Evolutionary conservation across 2,888 invertebrate species (phyloP), one percentile per base, ranked within the genome.

Genomic region (Epinotia ramella): DNA sequence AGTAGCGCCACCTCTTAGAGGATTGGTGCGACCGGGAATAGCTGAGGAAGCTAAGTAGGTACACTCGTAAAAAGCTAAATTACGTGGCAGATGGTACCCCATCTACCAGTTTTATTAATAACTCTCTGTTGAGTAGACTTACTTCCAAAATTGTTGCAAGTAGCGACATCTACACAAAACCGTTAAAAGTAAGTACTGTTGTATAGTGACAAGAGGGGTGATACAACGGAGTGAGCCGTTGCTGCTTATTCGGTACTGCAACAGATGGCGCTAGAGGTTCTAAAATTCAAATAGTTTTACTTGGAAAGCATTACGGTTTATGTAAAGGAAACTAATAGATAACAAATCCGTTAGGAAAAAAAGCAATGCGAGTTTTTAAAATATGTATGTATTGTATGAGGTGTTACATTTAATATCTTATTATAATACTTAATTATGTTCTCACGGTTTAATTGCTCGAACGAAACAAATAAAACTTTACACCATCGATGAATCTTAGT

Each of bases 391-490:
- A 28, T 40, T 69, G 16, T n/a, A 63, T 18, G 7, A 16, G 28
- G 56, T 18, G 66, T 46, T 73, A 12, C 20, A 64, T 49, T 59
- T 33, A 20, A 59, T 46, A 46, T 33, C 40, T 60, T 60, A 65
- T 40, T 18, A 16, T 60, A 53, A 40, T 53, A 44, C 18, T 46
- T 60, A 59, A 62, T 44, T 40, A 60, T 6, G 65, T 75, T 71
- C 75, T 65, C 70, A 70, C 70, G 60, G 3, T 66, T 69, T 40
- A 70, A 64, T 49, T 33, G 16, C 33, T n/a, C 13, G 24, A 49
- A 46, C 18, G 53, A 60, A 71, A 66, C 71, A 63, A 76, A 67
- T 57, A 76, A 72, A 72, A 67, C 5, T 18, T 66, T 28, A 71
- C 40, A 68, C 53, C 46, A 49, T 11, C 57, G 20, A 64, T 68